These are phyloP conservation scores for Ctena decussata DNA, from an alignment of 2,888 invertebrate species.

Conservation along the genomic window DNA sequence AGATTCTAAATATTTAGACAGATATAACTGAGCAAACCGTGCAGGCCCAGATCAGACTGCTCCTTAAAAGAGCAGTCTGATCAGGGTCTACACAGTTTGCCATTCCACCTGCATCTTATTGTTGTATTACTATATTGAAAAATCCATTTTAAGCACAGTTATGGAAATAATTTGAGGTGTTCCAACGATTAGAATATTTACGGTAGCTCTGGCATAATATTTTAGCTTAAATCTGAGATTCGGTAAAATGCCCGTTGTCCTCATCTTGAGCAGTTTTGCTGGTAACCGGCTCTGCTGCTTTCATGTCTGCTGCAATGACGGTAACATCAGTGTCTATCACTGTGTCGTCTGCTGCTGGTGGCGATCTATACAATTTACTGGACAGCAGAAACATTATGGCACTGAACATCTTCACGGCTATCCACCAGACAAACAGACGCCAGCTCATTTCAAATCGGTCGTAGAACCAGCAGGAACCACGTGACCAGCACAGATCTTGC, in stretches of 20 bases:
- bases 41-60: too few species aligned
- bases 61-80: too few species aligned
- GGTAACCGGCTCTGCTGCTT: background rate
- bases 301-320: background rate
- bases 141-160: too few species aligned
- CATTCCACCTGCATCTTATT: too few species aligned
- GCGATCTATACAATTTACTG: conserved; percentile 89
- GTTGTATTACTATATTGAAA: too few species aligned
- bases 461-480: conserved; percentile 91
- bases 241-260: background rate
- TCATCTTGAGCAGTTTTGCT: background rate
- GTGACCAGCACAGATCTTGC: conserved; percentile 90
- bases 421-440: conserved; percentile 67
- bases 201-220: too few species aligned
- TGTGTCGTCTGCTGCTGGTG: background rate
- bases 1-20: too few species aligned
- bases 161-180: too few species aligned
- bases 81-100: too few species aligned
- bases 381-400: conserved; percentile 89
- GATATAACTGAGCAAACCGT: too few species aligned
- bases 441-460: conserved; percentile 89
- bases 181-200: too few species aligned
- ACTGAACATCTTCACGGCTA: conserved; percentile 62
- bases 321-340: background rate
- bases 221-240: background rate